Base-by-base conservation (phyloP, 1,140 invertebrate genomes). In the Tetramorium alpestre region DNA sequence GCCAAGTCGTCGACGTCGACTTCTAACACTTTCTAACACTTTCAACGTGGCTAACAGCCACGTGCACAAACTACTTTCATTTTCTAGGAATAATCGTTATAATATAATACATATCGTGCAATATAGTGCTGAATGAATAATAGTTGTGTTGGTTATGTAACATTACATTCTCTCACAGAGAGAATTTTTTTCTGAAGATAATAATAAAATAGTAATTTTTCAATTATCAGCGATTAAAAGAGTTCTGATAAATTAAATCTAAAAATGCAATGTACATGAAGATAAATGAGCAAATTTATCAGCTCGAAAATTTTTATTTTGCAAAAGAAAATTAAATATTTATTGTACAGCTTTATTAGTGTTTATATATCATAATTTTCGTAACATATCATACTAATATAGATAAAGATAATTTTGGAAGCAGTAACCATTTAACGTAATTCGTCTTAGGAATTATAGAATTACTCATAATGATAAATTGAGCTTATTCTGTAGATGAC, bases 1-100 rank as follows among this genome's bases (percentile, higher is more conserved):
- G 65, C 11, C 80, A 78, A 85, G 18, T 65, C 60, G 64, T 85
- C 65, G 85, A 77, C 25, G n/a, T 44, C 4, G n/a, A 5, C 62
- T 82, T 60, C 33, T 69, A 87, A 81, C 65, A 69, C 65, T 69
- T 69, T 69, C 38, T 25, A 44, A 44, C 3, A 56, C 33, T 33
- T 33, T 33, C 33, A 33, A 33, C 33, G 33, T 33, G 3, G 33
- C 33, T 33, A 33, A 33, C 5, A 62, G 4, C 13, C 18, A 16
- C 25, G 4, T 22, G n/a, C 51, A 41, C 7, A 47, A 84, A 54
- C 11, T 18, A 54, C 38, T 85, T 58, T 51, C 2, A 38, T 51
- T 56, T 33, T n/a, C 44, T 16, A 41, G 1, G 11, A 76, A 25
- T 77, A 64, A 54, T 76, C 33, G 10, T 64, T 41, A 33, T 11